Conservation (phyloP, 2,888 invertebrate species). For the Carterocephalus palaemon region DNA sequence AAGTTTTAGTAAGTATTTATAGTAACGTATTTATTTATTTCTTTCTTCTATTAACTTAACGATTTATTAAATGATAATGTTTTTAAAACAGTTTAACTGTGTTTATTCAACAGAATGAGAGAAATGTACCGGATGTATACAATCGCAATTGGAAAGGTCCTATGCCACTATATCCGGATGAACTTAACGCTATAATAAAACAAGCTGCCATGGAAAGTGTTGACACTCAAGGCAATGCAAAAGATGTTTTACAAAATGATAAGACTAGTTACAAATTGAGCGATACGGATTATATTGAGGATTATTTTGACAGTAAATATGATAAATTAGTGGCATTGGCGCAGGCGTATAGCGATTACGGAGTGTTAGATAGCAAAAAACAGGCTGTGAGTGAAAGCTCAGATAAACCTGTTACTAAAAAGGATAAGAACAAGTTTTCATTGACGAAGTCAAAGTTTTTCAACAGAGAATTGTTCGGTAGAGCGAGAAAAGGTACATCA, state of each 20-base stretch:
- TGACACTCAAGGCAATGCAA: constrained; percentile 33
- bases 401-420: constrained; percentile 29
- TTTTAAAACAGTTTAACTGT: background rate
- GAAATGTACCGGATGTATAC: constrained; percentile 30
- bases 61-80: too few relatives aligned
- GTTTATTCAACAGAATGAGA: background rate
- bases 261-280: constrained; percentile 34
- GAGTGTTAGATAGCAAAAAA: constrained; percentile 55
- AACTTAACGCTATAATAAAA: constrained; percentile 49
- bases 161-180: constrained; percentile 58
- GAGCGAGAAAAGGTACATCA: constrained; percentile 40
- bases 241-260: constrained; percentile 33
- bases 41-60: too few relatives aligned
- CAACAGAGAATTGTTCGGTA: constrained; percentile 29
- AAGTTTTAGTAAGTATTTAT: too few relatives aligned
- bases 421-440: constrained; percentile 33
- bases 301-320: constrained; percentile 49
- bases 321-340: constrained; percentile 50
- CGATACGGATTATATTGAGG: constrained; percentile 56
- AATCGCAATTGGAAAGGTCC: constrained; percentile 64
- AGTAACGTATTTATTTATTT: too few relatives aligned
- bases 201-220: constrained; percentile 39
- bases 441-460: constrained; percentile 27
- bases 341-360: constrained; percentile 71
- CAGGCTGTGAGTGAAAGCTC: constrained; percentile 38